A percentile compares a stretch with the other conserved stretches of the same genome.
Conservation (phyloP, 2,888 invertebrate species). For the Drosophila formosana region DNA sequence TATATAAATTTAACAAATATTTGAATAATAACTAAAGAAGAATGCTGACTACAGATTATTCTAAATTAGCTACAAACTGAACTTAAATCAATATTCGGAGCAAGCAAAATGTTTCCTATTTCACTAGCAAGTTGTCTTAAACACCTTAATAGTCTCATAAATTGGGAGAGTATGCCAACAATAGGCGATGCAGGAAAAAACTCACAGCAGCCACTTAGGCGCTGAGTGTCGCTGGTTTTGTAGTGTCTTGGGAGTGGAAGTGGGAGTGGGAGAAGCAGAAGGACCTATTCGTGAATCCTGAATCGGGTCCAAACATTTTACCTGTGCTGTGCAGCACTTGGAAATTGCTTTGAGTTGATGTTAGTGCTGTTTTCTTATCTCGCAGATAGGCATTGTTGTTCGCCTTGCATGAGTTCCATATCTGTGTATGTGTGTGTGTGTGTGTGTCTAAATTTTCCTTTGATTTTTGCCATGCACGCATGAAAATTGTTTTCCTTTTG, state of each 20-base stretch:
- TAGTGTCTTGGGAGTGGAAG: not conserved
- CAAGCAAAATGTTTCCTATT: too few relatives aligned
- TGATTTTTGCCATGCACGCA: constrained; percentile 74
- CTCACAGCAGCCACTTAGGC: constrained; percentile 68
- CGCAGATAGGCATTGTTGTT: constrained; percentile 72
- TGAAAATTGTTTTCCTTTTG: constrained; percentile 80
- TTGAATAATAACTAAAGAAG: too few relatives aligned
- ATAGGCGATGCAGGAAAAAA: constrained; percentile 28
- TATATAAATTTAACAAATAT: too few relatives aligned
- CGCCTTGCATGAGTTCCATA: constrained; percentile 18
- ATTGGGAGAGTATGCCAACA: constrained; percentile 19
- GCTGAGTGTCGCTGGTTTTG: constrained; percentile 52
- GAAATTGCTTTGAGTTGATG: constrained; percentile 67
- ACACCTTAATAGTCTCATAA: not conserved
- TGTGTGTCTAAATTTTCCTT: constrained; percentile 48
- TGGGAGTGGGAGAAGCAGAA: too few relatives aligned
- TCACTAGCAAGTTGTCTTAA: not conserved
- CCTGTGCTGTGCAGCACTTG: constrained; percentile 61
- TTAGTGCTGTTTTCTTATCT: constrained; percentile 69
- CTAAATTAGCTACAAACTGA: too few relatives aligned
- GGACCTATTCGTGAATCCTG: not conserved
- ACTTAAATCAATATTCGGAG: too few relatives aligned
- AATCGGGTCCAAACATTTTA: constrained; percentile 18
- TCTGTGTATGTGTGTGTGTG: constrained; percentile 7
- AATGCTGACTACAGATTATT: too few relatives aligned